Conservation (phyloP, 2,113 vertebrate genomes). For the Naja naja region DNA sequence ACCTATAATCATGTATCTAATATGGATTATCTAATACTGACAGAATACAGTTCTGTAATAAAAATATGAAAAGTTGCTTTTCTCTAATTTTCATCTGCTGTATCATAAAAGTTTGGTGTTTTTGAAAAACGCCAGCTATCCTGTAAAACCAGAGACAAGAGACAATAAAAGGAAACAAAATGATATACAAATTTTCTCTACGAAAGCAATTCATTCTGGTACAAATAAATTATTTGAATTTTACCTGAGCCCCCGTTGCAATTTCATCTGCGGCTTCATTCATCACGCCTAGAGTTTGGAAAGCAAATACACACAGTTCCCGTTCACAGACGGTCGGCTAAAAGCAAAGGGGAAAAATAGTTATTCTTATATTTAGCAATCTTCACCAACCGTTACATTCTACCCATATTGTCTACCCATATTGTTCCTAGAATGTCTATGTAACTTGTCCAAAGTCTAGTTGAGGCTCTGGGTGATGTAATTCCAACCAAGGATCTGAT, state of each 20-base stretch:
- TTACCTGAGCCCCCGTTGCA: constrained; percentile 91
- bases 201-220: background rate
- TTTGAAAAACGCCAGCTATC: background rate
- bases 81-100: background rate
- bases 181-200: background rate
- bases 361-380: background rate
- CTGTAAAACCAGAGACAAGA: background rate
- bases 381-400: background rate
- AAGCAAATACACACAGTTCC: constrained; percentile 90
- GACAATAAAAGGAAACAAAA: background rate
- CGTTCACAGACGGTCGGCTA: constrained; percentile 90
- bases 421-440: background rate
- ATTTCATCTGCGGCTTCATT: constrained; percentile 91
- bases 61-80: background rate
- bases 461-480: background rate
- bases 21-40: too few species aligned
- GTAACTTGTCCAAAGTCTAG: background rate
- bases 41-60: background rate
- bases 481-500: background rate
- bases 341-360: background rate
- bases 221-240: background rate
- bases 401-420: background rate
- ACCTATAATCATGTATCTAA: background rate
- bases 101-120: background rate
- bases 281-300: constrained; percentile 92